Conservation (phyloP, 2,888 invertebrate species). For the Sinopyrophorus schimmeli region DNA sequence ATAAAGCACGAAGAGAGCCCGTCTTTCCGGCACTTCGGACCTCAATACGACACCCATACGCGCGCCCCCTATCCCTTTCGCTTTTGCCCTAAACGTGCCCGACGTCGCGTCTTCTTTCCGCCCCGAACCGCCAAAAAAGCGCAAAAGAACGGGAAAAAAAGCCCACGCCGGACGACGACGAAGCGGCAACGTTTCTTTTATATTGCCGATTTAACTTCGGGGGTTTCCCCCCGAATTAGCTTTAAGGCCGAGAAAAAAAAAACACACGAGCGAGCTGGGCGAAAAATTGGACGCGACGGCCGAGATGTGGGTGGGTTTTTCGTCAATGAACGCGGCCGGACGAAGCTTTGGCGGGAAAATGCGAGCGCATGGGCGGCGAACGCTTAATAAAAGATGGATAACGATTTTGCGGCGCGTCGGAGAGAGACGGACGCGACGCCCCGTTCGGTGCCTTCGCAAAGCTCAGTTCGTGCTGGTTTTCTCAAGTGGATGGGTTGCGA, state of each 20-base stretch:
- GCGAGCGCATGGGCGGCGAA: conserved; percentile 19
- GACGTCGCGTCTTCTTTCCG: conserved; percentile 9
- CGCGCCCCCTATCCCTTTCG: conserved; percentile 13
- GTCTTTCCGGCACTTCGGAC: conserved; percentile 28
- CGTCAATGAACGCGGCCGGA: conserved; percentile 35
- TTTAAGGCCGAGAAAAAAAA: too few species aligned
- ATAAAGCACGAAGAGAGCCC: conserved; percentile 28
- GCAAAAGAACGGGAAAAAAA: too few species aligned
- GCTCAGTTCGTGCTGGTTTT: conserved; percentile 27
- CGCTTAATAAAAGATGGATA: conserved; percentile 9
- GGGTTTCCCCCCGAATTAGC: conserved; percentile 7
- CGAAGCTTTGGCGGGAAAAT: conserved; percentile 32
- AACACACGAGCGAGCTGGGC: conserved; percentile 7
- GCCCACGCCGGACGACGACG: conserved; percentile 9
- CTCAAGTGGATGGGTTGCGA: conserved; percentile 18
- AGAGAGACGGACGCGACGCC: conserved; percentile 21
- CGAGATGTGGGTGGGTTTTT: conserved; percentile 34
- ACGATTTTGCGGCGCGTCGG: background rate
- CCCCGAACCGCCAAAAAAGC: conserved; percentile 1
- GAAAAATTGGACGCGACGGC: conserved; percentile 14
- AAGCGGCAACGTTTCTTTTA: conserved; percentile 14
- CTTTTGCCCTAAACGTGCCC: background rate
- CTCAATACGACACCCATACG: conserved; percentile 20
- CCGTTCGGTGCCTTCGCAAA: conserved; percentile 20
- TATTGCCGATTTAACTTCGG: conserved; percentile 4